phyloP scores from a whole-genome alignment of 2,113 vertebrate species.

The Circaetus cinerascens region DNA sequence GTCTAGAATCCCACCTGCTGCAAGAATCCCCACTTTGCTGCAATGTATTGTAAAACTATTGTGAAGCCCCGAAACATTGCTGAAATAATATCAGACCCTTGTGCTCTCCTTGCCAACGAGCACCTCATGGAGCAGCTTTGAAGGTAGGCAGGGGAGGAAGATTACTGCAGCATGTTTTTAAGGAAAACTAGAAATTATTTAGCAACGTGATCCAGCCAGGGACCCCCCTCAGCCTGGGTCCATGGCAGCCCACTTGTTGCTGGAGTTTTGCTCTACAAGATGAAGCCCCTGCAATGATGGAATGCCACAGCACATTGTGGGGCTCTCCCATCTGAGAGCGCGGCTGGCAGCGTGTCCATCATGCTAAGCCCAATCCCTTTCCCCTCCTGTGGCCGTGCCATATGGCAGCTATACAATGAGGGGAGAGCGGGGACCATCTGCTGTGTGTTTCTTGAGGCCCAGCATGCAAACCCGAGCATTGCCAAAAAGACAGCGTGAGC shows the following conservation, averaged over 20 bases:
- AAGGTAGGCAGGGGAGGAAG: not conserved
- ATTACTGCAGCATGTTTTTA: not conserved
- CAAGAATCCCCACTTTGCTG: not conserved
- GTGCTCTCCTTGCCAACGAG: not conserved
- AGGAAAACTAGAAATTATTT: not conserved
- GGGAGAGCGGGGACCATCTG: rapidly evolving
- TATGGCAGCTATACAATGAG: not conserved
- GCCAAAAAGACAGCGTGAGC: not conserved
- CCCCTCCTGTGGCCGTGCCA: not conserved
- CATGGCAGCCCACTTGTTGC: not conserved
- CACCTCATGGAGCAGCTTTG: not conserved
- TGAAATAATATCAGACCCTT: rapidly evolving
- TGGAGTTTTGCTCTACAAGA: not conserved
- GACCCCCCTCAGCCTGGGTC: not conserved
- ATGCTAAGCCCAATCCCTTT: not conserved
- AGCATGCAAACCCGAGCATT: rapidly evolving
- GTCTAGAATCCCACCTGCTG: not conserved
- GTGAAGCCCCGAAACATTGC: not conserved
- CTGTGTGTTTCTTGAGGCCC: not conserved
- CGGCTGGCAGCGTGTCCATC: rapidly evolving
- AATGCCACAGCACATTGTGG: rapidly evolving
- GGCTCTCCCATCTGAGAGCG: rapidly evolving
- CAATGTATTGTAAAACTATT: not conserved
- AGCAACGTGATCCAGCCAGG: not conserved
- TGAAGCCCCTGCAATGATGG: not conserved